Evolutionary conservation across 2,113 vertebrate species (phyloP).

Genomic region (Cygnus buccinator): DNA sequence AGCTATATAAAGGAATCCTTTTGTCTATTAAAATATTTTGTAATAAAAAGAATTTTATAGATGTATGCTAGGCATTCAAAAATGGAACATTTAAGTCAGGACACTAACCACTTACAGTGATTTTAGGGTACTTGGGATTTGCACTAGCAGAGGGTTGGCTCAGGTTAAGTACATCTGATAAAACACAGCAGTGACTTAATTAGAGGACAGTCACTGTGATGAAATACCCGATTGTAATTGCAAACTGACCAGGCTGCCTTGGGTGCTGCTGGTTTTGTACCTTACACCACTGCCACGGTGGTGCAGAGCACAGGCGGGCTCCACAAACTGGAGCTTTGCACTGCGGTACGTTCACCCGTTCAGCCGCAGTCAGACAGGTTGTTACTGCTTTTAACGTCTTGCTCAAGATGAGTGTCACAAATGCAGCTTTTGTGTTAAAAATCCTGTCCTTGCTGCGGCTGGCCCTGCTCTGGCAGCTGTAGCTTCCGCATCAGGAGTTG

Average conservation of each 20-base stretch:
- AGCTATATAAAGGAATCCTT: neutral
- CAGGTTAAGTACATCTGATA: neutral
- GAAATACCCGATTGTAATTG: neutral
- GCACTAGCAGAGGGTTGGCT: neutral
- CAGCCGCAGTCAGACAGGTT: neutral
- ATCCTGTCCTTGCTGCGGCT: accelerated
- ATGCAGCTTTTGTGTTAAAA: neutral
- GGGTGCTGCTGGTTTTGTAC: neutral
- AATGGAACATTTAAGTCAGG: neutral
- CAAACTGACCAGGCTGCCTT: neutral
- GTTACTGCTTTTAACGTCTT: neutral
- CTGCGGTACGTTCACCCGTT: neutral
- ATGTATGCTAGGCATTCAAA: neutral
- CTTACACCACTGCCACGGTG: neutral
- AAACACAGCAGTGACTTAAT: neutral
- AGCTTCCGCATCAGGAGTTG: neutral
- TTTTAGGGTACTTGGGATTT: neutral
- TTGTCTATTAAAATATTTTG: neutral
- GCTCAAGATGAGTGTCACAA: neutral
- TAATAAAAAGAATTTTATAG: neutral
- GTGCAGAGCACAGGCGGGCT: neutral
- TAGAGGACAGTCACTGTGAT: neutral
- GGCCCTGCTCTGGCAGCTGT: neutral
- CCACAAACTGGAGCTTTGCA: neutral
- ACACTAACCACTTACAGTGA: neutral